Base-by-base conservation (phyloP, 92 coral and sea anemone genomes). In the Anthopleura xanthogrammica region DNA sequence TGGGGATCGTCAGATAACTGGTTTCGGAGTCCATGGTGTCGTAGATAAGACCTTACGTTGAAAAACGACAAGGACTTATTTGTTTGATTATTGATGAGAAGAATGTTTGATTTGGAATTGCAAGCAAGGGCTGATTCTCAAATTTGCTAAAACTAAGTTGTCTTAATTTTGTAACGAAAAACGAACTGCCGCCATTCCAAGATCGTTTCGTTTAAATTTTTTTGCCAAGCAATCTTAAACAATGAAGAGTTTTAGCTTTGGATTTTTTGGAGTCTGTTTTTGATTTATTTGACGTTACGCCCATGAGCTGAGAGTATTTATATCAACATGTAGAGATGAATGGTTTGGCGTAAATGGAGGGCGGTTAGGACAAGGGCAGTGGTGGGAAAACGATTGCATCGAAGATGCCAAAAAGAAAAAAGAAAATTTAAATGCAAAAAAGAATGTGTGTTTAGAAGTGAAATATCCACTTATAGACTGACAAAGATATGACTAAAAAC, bases 21-120 rank as follows among this genome's bases (percentile, higher is more conserved):
- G 46, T n/a, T 2, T 60, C 12, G 43, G 60, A 29, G 39, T 41
- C 36, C 10, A 66, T 42, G 77, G 48, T 41, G n/a, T 23, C 0
- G 71, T 58, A 68, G 84, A 81, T 81, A 81, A 81, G 84, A 68
- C 40, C 17, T 3, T 10, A 65, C 58, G 83, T n/a, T 80, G 83
- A 80, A 65, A 80, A 56, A 66, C 52, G 36, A 16, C 36, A 24
- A 39, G 41, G 16, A 16, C 10, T 68, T 40, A 66, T 46, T 22
- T 65, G 54, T 48, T 5, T 41, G 66, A 65, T 80, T 80, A 80
- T 41, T 6, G 52, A 80, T 1, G 72, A 8, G 42, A 36, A 68
- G 58, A 54, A 54, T 11, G 7, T 50, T 6, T 50, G 54, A 50
- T 50, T 50, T 11, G 36, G 36, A 29, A 29, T 50, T 11, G 54